Base-by-base conservation (phyloP, 2,113 vertebrate genomes). In the Brienomyrus brachyistius region DNA sequence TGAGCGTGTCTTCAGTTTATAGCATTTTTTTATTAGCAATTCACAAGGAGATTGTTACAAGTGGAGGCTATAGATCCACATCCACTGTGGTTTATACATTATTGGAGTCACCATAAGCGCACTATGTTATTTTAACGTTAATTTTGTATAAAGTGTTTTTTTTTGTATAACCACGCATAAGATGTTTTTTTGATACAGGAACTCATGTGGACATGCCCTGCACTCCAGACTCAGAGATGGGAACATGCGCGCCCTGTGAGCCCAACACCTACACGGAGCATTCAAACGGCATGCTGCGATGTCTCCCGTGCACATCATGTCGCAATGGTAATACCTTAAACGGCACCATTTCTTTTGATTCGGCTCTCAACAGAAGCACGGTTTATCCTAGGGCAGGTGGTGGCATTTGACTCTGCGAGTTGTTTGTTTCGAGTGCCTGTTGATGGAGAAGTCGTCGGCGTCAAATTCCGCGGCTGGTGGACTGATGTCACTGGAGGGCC, bases 211-310 rank as follows among this genome's bases (percentile, higher is more conserved):
- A 92, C 2, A 93, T 92, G 43, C 92, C 92, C 59, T 96, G 96
- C 70, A 94, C 91, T 8, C 40, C 45, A 40, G 91, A 95, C 88
- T 91, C 90, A 9, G 93, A 95, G 45, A 87, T 45, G 0, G 96
- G 96, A 19, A 91, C 8, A 0, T 96, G 96, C 43, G 47, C 87
- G 0, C 40, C 91, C 5, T 96, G 96, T 74, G 94, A 96, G 43
- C 66, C 92, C 0, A 95, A 91, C 91, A 95, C 95, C 0, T 96
- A 95, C 94, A 96, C 96, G 0, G 96, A 95, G 88, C 96, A 96
- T 90, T 93, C 95, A 87, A 96, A 95, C 9, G 96, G 96, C 90
- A 96, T 96, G 96, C 91, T 91, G 88, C 94, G 94, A 91, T 96
- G 96, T 90, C 89, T 96, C 91, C 95, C 94, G 11, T 96, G 96